phyloP scores from a whole-genome alignment of 2,888 invertebrate genomes.

The Clistopyga incitator region DNA sequence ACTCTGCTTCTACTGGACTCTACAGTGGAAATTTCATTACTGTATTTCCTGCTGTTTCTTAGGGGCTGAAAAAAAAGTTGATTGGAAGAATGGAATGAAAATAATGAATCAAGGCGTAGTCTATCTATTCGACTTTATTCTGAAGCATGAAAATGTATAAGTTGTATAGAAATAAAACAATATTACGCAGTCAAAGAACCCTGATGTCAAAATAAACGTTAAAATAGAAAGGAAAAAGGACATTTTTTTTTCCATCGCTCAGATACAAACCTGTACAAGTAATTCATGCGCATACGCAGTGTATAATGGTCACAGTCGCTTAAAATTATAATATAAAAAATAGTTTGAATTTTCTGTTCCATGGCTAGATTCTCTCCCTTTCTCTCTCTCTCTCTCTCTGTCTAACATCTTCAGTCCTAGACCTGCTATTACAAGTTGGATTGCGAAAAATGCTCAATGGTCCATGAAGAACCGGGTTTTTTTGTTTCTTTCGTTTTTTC shows the following conservation, averaged over 20 bases:
- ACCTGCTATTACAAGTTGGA: slow-evolving; percentile 32
- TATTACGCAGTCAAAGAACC: slow-evolving; percentile 51
- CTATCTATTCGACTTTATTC: slow-evolving; percentile 52
- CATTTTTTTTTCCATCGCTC: slow-evolving; percentile 20
- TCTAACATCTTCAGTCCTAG: slow-evolving; percentile 34
- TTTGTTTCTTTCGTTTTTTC: no score
- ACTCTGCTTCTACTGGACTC: no score
- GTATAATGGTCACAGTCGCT: slow-evolving; percentile 62
- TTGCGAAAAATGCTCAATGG: slow-evolving; percentile 21
- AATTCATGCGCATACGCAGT: slow-evolving; percentile 59
- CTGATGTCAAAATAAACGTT: slow-evolving; percentile 24
- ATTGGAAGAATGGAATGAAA: slow-evolving; percentile 1
- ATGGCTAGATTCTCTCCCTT: slow-evolving; percentile 49
- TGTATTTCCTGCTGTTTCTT: no score
- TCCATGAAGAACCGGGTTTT: slow-evolving; percentile 11
- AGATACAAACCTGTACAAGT: slow-evolving; percentile 60
- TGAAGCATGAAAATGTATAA: slow-evolving; percentile 60
- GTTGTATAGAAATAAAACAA: slow-evolving; percentile 55
- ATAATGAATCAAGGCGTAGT: neutral
- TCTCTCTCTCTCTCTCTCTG: slow-evolving; percentile 47
- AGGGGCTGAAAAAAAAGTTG: neutral
- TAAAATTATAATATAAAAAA: slow-evolving; percentile 69
- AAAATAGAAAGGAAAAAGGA: slow-evolving; percentile 36
- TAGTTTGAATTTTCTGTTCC: slow-evolving; percentile 63
- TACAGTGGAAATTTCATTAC: no score